Evolutionary conservation across 1,140 invertebrate species (phyloP).

Genomic region (Drosophila paulistorum): DNA sequence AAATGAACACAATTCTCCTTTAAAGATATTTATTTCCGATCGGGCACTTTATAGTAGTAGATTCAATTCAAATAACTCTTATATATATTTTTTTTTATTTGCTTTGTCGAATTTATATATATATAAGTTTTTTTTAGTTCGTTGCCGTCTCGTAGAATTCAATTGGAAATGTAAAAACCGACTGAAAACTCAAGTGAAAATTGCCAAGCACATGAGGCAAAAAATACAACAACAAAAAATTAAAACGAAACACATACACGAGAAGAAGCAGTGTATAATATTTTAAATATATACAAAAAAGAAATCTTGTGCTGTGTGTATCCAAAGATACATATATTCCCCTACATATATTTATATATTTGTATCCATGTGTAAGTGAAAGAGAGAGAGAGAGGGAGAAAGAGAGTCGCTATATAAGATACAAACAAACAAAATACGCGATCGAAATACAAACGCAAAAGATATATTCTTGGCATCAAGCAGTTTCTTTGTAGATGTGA

Average conservation of each 20-base stretch:
- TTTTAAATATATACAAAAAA: slow-evolving; percentile 76
- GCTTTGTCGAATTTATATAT: slow-evolving; percentile 13
- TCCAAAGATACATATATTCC: slow-evolving; percentile 38
- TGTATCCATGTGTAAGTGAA: too few relatives aligned
- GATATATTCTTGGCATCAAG: slow-evolving; percentile 71
- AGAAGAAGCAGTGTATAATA: slow-evolving; percentile 66
- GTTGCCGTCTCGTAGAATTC: slow-evolving; percentile 68
- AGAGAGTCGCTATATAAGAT: slow-evolving; percentile 36
- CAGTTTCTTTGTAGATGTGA: slow-evolving; percentile 2
- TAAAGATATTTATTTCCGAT: background rate
- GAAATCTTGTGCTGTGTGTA: slow-evolving; percentile 31
- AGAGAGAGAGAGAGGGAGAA: slow-evolving; percentile 31
- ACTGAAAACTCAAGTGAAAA: slow-evolving; percentile 75
- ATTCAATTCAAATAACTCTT: slow-evolving; percentile 19
- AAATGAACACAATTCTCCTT: background rate
- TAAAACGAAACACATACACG: slow-evolving; percentile 27
- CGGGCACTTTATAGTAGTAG: slow-evolving; percentile 11
- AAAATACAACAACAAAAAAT: background rate
- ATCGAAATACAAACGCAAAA: slow-evolving; percentile 68
- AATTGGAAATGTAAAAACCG: slow-evolving; percentile 80
- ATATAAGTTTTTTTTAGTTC: slow-evolving; percentile 10
- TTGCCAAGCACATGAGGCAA: slow-evolving; percentile 70
- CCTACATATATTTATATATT: slow-evolving; percentile 39
- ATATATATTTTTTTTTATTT: slow-evolving; percentile 15
- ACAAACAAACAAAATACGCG: slow-evolving; percentile 64